Conservation (phyloP, 2,113 vertebrate genomes). For the Puma concolor region DNA sequence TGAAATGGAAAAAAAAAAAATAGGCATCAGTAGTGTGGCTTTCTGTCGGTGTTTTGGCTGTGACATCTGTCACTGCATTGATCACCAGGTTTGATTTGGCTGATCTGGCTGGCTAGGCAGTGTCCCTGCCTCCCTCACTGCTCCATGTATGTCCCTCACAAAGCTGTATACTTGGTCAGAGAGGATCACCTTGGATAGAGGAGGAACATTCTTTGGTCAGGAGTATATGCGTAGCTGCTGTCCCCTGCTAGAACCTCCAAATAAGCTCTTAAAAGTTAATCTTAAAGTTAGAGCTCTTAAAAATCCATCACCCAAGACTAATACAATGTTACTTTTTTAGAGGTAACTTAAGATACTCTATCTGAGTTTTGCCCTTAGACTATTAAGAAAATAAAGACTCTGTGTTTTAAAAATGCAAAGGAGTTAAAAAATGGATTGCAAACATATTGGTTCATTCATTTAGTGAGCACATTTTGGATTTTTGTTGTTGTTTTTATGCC, state of each 20-base stretch:
- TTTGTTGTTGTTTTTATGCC: background rate
- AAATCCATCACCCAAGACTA: background rate
- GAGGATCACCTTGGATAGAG: background rate
- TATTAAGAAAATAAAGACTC: slow-evolving; percentile 35
- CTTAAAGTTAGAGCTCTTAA: slow-evolving; percentile 31
- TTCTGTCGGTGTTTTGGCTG: background rate
- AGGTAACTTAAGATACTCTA: background rate
- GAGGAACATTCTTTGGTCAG: background rate
- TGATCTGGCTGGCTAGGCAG: background rate
- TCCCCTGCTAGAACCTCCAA: background rate
- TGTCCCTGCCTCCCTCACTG: background rate
- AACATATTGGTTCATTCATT: background rate
- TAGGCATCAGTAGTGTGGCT: background rate
- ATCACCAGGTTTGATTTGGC: background rate
- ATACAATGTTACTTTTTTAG: background rate
- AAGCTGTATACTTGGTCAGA: background rate
- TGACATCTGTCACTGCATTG: background rate
- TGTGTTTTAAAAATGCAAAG: slow-evolving; percentile 20
- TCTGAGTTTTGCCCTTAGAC: background rate
- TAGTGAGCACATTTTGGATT: background rate
- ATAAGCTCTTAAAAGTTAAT: background rate
- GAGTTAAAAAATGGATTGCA: background rate
- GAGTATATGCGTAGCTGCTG: background rate
- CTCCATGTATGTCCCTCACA: background rate
- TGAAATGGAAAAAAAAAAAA: background rate